Base-by-base conservation (phyloP, 2,888 invertebrate genomes). In the Tenthredo scrophulariae region DNA sequence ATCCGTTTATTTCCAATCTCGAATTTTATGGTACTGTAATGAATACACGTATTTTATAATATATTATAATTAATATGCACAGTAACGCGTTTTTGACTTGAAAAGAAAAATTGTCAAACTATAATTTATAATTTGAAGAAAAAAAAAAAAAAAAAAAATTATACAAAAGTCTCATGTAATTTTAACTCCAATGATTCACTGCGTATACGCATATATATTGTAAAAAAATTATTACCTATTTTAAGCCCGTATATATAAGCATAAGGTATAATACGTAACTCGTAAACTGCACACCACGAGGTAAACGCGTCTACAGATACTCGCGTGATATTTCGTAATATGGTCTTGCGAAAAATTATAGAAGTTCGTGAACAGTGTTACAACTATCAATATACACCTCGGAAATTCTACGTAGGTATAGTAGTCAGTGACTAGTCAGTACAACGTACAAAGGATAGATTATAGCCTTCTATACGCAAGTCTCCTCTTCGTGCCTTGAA, bases 311-410 rank as follows among this genome's bases (percentile, higher is more conserved):
- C 26, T 62, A 62, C 9, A 26, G 22, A 62, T 22, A 62, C 22
- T 10, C 0, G 10, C 62, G 62, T 62, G 62, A 26, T 22, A 62
- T 62, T 62, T 62, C 62, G 26, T 26, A 62, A 62, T 62, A 26
- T n/a, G 1, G 6, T 37, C n/a, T 62, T 62, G 62, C 62, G 62
- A 26, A 22, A 62, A 62, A 62, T 62, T 26, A 62, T 10, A 62
- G 13, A 62, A 62, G 62, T 62, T 62, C 62, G 62, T 26, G 62
- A 62, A 62, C 26, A 13, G 62, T 62, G 62, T 62, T 62, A 26
- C 62, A 62, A 62, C 62, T 26, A 62, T 62, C 62, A 7, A 9
- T 62, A 5, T 58, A 62, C 7, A 62, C 22, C 7, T 22, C 10
- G 62, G 22, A 62, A 62, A 62, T 5, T 62, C 10, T 22, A 26